Base-by-base conservation (phyloP, 2,888 invertebrate genomes). In the Coremacera marginata region DNA sequence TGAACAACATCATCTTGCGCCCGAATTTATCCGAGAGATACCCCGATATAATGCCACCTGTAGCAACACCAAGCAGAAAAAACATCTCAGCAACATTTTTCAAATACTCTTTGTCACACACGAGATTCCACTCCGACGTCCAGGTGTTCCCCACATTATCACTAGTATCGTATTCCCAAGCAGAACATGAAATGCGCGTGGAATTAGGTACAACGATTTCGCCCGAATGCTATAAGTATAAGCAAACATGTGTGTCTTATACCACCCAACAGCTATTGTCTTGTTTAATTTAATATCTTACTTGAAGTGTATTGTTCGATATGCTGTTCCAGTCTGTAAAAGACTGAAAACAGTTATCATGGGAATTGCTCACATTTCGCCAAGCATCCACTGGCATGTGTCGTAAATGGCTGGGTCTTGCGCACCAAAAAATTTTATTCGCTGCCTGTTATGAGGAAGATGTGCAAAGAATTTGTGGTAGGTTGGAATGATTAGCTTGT, bases 11-110 rank as follows among this genome's bases (percentile, higher is more conserved):
- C 76, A 91, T 92, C 87, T 95, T 95, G 73, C 96, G 92, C 14
- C 96, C 96, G 84, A 94, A 94, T 92, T 92, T 94, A 89, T 95
- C 95, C 5, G 95, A 95, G 75, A 95, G 91, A 88, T 94, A 93
- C 31, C 95, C 95, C 78, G 94, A 94, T n/a, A 94, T 91, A 19
- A 95, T 92, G 72, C 95, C 95, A 73, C 95, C 95, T 63, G 94
- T 90, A 76, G 94, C 94, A 16, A 95, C 94, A 49, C 95, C 95
- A 34, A 93, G 90, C 79, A 95, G 90, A 88, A 95, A 95, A 87
- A 94, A 92, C 89, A 94, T 94, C 89, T 95, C 95, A 14, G 94
- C 93, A 44, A 95, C 90, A 85, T 92, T 94, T 78, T 92, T 93
- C 75, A 95, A 89, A 83, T 92, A 91, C 78, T 92, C 92, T 84